These are phyloP conservation scores for Alectoris magna DNA, from an alignment of 2,797 vertebrate species.

Conservation along the genomic window DNA sequence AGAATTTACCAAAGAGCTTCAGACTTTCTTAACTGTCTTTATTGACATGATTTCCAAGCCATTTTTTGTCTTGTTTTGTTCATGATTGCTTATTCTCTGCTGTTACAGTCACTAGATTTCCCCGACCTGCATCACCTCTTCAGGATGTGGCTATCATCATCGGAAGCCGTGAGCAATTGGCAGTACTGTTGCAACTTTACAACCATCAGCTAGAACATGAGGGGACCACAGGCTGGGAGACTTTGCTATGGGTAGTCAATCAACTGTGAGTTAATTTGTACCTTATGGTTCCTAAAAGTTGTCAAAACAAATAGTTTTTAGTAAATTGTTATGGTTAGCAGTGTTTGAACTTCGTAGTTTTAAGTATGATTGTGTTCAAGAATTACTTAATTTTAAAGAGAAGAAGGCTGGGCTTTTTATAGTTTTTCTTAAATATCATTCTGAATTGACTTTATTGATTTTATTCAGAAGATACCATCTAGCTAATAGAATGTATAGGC, in stretches of 20 bases:
- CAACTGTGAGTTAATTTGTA: constrained; percentile 88
- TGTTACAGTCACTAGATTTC: constrained; percentile 94
- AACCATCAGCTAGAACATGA: constrained; percentile 96
- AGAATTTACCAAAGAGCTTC: neutral
- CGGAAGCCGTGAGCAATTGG: constrained; percentile 92
- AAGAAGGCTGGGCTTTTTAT: neutral
- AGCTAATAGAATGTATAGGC: neutral
- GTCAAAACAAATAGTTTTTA: neutral
- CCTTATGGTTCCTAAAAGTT: neutral
- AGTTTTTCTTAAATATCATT: neutral
- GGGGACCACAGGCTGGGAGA: constrained; percentile 98
- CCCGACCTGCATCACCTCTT: constrained; percentile 92
- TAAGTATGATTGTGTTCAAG: neutral
- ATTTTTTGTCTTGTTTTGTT: neutral
- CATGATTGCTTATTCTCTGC: neutral
- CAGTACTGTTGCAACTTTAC: constrained; percentile 90
- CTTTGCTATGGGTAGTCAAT: constrained; percentile 97
- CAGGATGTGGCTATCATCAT: constrained; percentile 94
- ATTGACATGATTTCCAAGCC: neutral
- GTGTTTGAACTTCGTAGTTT: neutral
- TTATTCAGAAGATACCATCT: neutral
- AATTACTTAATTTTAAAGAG: neutral
- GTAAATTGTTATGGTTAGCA: neutral
- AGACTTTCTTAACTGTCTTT: neutral
- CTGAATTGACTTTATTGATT: neutral